Percentiles rank a stretch among this genome's conserved stretches.
Conservation (phyloP, 2,797 vertebrate species). For the Coluber constrictor region DNA sequence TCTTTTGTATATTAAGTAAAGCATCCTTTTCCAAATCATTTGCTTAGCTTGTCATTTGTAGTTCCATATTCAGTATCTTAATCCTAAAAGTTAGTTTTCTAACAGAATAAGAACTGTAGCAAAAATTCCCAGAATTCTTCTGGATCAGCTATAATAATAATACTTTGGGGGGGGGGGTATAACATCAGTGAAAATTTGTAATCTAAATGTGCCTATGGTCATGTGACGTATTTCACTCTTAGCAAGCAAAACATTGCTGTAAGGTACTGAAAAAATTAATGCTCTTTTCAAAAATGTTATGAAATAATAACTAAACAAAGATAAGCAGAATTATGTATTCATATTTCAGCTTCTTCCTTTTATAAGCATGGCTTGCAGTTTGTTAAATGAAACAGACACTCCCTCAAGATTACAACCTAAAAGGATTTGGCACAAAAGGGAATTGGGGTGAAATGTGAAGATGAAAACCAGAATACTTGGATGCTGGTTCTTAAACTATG, state of each 20-base stretch:
- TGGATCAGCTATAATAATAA: neutral
- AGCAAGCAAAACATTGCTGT: neutral
- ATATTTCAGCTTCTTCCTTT: neutral
- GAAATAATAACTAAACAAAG: neutral
- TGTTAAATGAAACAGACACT: neutral
- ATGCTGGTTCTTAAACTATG: neutral
- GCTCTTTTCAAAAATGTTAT: neutral
- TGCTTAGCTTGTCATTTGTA: neutral
- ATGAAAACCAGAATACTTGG: neutral
- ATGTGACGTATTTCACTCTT: neutral
- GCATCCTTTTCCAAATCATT: neutral
- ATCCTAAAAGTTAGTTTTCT: neutral
- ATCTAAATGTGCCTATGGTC: neutral
- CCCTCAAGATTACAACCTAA: neutral
- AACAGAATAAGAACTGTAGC: neutral
- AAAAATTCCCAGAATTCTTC: neutral
- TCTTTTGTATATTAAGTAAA: neutral
- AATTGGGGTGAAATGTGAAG: neutral
- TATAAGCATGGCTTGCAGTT: neutral
- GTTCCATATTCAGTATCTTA: neutral
- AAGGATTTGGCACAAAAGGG: neutral
- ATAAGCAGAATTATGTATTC: neutral
- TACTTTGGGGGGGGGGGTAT: neutral
- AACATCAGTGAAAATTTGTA: neutral
- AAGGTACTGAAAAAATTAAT: neutral